These are phyloP conservation scores for Bellardia bayeri DNA, from an alignment of 2,888 invertebrate species.

Conservation along the genomic window DNA sequence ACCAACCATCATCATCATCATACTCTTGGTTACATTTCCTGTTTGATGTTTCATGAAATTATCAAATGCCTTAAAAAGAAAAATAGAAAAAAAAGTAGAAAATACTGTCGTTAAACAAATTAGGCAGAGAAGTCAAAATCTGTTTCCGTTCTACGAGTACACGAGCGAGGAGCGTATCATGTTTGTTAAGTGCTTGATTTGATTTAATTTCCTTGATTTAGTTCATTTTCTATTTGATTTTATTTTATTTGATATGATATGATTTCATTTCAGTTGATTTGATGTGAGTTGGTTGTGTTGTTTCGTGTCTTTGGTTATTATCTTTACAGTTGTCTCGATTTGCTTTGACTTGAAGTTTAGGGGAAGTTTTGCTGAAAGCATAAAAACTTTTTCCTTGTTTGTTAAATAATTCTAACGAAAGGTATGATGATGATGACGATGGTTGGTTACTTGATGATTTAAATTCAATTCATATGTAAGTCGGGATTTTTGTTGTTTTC, in stretches of 20 bases:
- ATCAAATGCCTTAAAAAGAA: constrained; percentile 40
- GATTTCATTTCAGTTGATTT: constrained; percentile 53
- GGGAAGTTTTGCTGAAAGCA: constrained; percentile 62
- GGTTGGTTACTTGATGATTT: constrained; percentile 38
- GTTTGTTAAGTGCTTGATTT: constrained; percentile 65
- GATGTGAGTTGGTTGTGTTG: constrained; percentile 37
- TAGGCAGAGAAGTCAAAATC: constrained; percentile 72
- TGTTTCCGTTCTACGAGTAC: constrained; percentile 45
- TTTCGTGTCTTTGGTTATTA: constrained; percentile 49
- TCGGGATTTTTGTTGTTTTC: constrained; percentile 66
- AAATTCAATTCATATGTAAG: constrained; percentile 71
- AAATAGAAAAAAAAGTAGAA: constrained; percentile 21
- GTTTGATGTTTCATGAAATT: constrained; percentile 69
- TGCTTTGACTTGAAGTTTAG: constrained; percentile 59
- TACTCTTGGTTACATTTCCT: constrained; percentile 52
- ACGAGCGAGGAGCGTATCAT: constrained; percentile 32
- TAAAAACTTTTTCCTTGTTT: constrained; percentile 18
- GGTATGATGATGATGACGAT: constrained; percentile 9
- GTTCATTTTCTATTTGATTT: constrained; percentile 60
- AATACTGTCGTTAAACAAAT: constrained; percentile 71
- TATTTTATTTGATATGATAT: constrained; percentile 64
- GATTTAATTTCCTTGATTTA: constrained; percentile 56
- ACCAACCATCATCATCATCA: constrained; percentile 26
- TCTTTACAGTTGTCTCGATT: constrained; percentile 42
- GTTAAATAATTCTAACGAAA: not conserved